Evolutionary conservation across 2,797 vertebrate genomes (phyloP).

Genomic region (Myotis myotis): DNA sequence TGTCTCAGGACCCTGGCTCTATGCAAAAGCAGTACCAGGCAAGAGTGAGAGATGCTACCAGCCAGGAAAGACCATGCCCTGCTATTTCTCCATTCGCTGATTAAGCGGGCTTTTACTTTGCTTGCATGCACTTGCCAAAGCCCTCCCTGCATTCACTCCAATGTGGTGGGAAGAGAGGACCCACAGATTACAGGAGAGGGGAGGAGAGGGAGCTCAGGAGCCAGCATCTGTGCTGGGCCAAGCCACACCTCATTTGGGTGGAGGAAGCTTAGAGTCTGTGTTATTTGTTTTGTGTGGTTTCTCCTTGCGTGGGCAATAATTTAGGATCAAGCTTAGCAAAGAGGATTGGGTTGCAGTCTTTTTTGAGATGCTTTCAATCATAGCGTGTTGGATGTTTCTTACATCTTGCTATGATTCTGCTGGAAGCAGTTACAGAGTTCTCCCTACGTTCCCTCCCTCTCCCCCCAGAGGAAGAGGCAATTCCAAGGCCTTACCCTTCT

Average conservation of each 20-base stretch:
- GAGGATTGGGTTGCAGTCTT: slow-evolving; percentile 73
- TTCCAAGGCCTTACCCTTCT: slow-evolving; percentile 99
- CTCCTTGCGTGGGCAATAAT: slow-evolving; percentile 65
- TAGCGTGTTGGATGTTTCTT: slow-evolving; percentile 68
- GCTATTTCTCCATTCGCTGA: slow-evolving; percentile 11
- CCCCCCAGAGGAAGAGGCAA: slow-evolving; percentile 78
- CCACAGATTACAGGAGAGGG: not conserved
- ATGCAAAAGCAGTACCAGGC: slow-evolving; percentile 47
- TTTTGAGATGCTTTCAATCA: slow-evolving; percentile 73
- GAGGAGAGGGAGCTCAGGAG: not conserved
- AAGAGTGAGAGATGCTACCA: not conserved
- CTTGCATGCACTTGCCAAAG: not conserved
- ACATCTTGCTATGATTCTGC: slow-evolving; percentile 82
- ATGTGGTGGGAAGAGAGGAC: not conserved
- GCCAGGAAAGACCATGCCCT: not conserved
- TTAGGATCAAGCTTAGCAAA: slow-evolving; percentile 52
- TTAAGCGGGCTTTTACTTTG: not conserved
- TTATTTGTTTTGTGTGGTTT: slow-evolving; percentile 85
- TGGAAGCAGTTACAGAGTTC: slow-evolving; percentile 92
- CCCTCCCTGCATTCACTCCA: not conserved
- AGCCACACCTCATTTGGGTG: not conserved
- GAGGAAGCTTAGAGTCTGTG: slow-evolving; percentile 5
- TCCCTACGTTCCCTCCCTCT: slow-evolving; percentile 72
- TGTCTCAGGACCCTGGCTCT: not conserved
- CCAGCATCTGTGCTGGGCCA: not conserved